These are phyloP conservation scores for Cartodere bifasciata DNA, from an alignment of 2,888 invertebrate genomes.

Conservation along the genomic window DNA sequence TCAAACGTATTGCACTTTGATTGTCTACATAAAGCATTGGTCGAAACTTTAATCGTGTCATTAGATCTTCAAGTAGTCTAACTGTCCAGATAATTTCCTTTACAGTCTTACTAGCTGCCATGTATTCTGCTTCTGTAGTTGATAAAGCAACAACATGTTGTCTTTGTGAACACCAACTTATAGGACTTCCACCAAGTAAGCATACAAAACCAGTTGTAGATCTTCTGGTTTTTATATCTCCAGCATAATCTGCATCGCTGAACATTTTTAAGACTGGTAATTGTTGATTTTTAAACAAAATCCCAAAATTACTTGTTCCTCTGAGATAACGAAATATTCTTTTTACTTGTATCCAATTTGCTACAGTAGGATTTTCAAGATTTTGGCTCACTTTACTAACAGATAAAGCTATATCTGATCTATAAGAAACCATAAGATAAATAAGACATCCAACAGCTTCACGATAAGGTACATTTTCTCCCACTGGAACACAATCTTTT, in stretches of 20 bases:
- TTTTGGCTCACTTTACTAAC: slow-evolving; percentile 14
- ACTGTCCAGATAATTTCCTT: slow-evolving; percentile 19
- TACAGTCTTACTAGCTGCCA: slow-evolving; percentile 18
- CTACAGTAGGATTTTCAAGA: slow-evolving; percentile 9
- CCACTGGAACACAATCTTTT: no score
- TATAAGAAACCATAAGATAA: slow-evolving; percentile 13
- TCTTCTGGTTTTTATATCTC: slow-evolving; percentile 17
- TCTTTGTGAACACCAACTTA: slow-evolving; percentile 22
- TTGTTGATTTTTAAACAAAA: slow-evolving; percentile 13
- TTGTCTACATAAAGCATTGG: slow-evolving; percentile 7
- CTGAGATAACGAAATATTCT: slow-evolving; percentile 21
- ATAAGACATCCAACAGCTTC: slow-evolving; percentile 16
- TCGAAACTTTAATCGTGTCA: neutral
- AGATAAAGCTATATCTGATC: slow-evolving; percentile 18
- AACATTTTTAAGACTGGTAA: slow-evolving; percentile 13
- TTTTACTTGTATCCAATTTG: slow-evolving; percentile 15
- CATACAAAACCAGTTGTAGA: slow-evolving; percentile 21
- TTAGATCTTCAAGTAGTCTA: slow-evolving; percentile 7
- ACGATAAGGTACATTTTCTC: slow-evolving; percentile 11
- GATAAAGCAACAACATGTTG: slow-evolving; percentile 20
- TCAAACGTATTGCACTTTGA: slow-evolving; percentile 6
- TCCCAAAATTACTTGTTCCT: slow-evolving; percentile 14
- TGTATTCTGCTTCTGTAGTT: slow-evolving; percentile 24
- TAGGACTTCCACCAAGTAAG: slow-evolving; percentile 16
- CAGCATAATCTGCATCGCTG: slow-evolving; percentile 20